Percentiles rank a stretch among this genome's conserved stretches.
Evolutionary conservation across 2,888 invertebrate species (phyloP).

Genomic region (Drosophila melanosoma): DNA sequence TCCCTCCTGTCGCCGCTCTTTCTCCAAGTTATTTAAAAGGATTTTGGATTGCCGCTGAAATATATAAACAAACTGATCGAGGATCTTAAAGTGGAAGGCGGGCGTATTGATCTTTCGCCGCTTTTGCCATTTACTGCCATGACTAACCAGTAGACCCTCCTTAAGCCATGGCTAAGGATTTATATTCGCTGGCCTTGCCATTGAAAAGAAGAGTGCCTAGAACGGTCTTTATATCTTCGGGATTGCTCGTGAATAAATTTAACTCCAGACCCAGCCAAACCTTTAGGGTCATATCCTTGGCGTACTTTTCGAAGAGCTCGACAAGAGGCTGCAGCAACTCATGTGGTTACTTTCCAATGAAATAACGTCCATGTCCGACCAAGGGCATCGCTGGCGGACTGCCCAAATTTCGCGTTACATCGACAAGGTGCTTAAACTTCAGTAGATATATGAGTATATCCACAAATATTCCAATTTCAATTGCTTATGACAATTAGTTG

Average conservation of each 20-base stretch:
- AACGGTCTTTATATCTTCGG: slow-evolving; percentile 79
- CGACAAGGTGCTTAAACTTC: slow-evolving; percentile 75
- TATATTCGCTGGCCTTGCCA: slow-evolving; percentile 87
- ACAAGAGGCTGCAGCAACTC: slow-evolving; percentile 75
- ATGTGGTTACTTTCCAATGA: slow-evolving; percentile 85
- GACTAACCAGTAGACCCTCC: slow-evolving; percentile 86
- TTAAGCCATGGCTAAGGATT: slow-evolving; percentile 86
- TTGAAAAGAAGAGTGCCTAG: slow-evolving; percentile 82
- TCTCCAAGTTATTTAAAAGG: slow-evolving; percentile 87
- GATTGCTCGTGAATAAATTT: slow-evolving; percentile 74
- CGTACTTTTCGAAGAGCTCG: slow-evolving; percentile 81
- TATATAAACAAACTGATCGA: slow-evolving; percentile 90
- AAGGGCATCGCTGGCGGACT: slow-evolving; percentile 85
- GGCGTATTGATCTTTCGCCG: slow-evolving; percentile 91
- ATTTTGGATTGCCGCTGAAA: slow-evolving; percentile 88
- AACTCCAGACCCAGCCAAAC: slow-evolving; percentile 83
- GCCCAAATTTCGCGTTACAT: slow-evolving; percentile 71
- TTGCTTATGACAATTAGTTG: too few species aligned
- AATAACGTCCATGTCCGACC: slow-evolving; percentile 86
- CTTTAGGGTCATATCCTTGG: slow-evolving; percentile 64
- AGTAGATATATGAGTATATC: slow-evolving; percentile 61
- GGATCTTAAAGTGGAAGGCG: slow-evolving; percentile 92
- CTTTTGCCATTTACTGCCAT: slow-evolving; percentile 84
- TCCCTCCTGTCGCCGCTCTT: slow-evolving; percentile 85
- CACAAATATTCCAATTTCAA: slow-evolving; percentile 18